Conservation (phyloP, 1,140 invertebrate genomes). For the Plutomurus gul region DNA sequence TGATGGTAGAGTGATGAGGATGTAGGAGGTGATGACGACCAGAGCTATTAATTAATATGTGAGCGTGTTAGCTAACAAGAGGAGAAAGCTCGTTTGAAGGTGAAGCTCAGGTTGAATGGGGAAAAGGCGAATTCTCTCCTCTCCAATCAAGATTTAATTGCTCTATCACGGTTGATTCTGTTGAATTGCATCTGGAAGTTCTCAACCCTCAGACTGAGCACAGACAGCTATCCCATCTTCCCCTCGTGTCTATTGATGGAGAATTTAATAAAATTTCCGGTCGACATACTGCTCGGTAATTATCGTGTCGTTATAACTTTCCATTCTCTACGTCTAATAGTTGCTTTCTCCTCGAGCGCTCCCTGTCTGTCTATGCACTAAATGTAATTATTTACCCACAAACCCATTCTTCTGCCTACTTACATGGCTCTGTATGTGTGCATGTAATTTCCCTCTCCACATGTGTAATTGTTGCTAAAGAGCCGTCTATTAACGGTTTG, state of each 20-base stretch:
- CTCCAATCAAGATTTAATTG: conserved; percentile 52
- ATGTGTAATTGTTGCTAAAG: no score
- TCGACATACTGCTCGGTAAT: conserved; percentile 49
- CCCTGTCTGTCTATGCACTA: not conserved
- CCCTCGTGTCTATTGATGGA: conserved; percentile 44
- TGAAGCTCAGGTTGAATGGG: conserved; percentile 44
- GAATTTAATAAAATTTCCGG: conserved; percentile 44
- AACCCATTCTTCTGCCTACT: no score
- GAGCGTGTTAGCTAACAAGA: conserved; percentile 34
- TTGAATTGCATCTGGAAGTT: conserved; percentile 34
- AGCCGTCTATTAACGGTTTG: no score
- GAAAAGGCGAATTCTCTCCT: conserved; percentile 35
- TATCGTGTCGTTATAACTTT: conserved; percentile 29
- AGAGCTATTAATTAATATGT: conserved; percentile 35
- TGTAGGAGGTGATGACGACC: not conserved
- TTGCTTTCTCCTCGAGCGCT: not conserved
- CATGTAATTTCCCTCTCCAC: no score
- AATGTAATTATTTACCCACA: not conserved
- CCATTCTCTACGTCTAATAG: conserved; percentile 2
- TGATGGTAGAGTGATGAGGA: not conserved
- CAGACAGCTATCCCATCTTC: conserved; percentile 4
- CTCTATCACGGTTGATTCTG: conserved; percentile 30
- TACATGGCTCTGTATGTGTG: no score
- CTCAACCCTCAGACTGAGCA: conserved; percentile 28
- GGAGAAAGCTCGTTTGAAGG: conserved; percentile 40